A percentile compares a stretch with the other conserved stretches of the same genome.
Conservation (phyloP, 2,797 vertebrate genomes). For the Danio tinwini region DNA sequence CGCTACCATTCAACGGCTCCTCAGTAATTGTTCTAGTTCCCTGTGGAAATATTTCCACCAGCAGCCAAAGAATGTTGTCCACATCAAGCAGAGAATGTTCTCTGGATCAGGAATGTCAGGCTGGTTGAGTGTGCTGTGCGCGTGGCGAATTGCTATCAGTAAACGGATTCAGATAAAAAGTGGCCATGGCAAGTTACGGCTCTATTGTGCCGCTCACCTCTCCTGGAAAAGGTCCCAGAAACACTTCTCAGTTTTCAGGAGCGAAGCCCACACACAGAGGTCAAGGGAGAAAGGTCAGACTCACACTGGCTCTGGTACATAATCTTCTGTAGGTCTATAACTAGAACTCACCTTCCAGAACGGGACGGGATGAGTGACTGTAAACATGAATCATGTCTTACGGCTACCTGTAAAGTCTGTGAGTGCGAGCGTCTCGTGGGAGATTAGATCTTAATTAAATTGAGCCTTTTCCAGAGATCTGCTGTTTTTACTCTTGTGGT, state of each 20-base stretch:
- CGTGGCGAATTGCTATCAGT: conserved; percentile 32
- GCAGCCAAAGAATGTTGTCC: conserved; percentile 18
- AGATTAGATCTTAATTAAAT: conserved; percentile 28
- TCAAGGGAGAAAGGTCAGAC: conserved; percentile 44
- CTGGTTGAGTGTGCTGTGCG: conserved; percentile 23
- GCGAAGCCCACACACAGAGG: conserved; percentile 22
- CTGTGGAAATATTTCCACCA: conserved; percentile 25
- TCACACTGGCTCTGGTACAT: conserved; percentile 9
- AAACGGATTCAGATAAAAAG: conserved; percentile 32
- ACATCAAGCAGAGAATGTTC: conserved; percentile 30
- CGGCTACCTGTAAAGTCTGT: conserved; percentile 5
- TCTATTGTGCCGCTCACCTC: conserved; percentile 20
- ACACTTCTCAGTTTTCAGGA: conserved; percentile 39
- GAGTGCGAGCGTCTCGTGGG: background rate
- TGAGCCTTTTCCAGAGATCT: background rate
- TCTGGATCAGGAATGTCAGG: conserved; percentile 27
- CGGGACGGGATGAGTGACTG: conserved; percentile 1
- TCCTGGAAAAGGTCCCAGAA: conserved; percentile 33
- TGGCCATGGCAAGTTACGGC: conserved; percentile 32
- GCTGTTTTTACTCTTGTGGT: background rate
- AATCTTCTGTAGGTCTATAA: conserved; percentile 40
- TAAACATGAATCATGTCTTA: conserved; percentile 1
- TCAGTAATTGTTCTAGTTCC: background rate
- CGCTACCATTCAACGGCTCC: background rate
- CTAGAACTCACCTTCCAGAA: conserved; percentile 30